Conservation (phyloP, 1,140 invertebrate genomes). For the Magallana angulata region DNA sequence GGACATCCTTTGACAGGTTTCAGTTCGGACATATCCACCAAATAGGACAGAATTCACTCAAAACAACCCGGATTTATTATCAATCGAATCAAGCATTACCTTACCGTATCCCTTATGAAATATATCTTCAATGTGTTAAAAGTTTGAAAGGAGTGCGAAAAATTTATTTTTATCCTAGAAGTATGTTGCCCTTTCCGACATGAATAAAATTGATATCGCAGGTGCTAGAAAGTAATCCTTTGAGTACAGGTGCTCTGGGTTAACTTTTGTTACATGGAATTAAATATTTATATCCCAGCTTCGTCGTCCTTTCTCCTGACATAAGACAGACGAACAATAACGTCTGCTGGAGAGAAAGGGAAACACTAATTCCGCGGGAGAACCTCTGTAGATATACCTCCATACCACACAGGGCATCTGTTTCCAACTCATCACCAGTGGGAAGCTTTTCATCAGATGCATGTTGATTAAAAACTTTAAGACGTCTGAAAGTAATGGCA, state of each 20-base stretch:
- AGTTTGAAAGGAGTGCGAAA: no score
- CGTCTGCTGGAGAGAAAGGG: not conserved
- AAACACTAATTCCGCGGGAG: not conserved
- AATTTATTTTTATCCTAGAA: no score
- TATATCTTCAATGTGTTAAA: no score
- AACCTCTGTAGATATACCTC: conserved; percentile 2
- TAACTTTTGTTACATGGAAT: not conserved
- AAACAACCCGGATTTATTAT: no score
- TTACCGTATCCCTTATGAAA: no score
- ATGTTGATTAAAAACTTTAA: conserved; percentile 12
- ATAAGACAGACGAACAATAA: not conserved
- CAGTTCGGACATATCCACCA: no score
- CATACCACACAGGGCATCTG: not conserved
- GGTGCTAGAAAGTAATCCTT: not conserved
- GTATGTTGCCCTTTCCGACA: no score
- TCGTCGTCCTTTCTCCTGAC: not conserved
- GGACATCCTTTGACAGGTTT: no score
- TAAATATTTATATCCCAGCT: not conserved
- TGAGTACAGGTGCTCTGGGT: conserved; percentile 2
- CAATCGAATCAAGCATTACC: no score
- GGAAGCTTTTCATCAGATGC: conserved; percentile 15
- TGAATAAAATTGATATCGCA: not conserved
- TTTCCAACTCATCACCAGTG: not conserved
- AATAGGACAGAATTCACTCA: no score
- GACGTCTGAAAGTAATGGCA: conserved; percentile 32